Percentiles rank a stretch among this genome's conserved stretches.
phyloP scores from a whole-genome alignment of 2,888 invertebrate genomes.

The Seira ritae region DNA sequence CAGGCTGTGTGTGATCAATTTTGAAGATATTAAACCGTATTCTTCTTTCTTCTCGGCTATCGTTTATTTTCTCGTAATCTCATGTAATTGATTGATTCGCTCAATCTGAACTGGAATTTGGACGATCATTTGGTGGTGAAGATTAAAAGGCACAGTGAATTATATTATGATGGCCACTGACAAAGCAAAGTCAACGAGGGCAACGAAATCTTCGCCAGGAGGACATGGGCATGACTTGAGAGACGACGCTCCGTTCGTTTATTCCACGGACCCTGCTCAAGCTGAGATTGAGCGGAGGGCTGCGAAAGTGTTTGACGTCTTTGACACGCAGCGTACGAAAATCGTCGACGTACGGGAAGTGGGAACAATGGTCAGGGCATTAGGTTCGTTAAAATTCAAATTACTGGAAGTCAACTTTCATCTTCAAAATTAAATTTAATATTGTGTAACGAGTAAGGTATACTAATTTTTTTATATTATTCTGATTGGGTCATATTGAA shows the following conservation, averaged over 20 bases:
- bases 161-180: no score
- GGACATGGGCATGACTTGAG: neutral
- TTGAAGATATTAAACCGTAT: no score
- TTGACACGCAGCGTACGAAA: slow-evolving; percentile 92
- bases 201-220: neutral
- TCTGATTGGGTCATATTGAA: no score
- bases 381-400: slow-evolving; percentile 79
- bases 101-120: neutral
- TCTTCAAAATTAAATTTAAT: no score
- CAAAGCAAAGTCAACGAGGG: no score
- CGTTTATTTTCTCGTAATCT: no score
- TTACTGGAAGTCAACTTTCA: slow-evolving; percentile 24
- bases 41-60: no score
- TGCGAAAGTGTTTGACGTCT: slow-evolving; percentile 91
- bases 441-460: no score
- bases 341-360: slow-evolving; percentile 94
- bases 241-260: slow-evolving; percentile 40
- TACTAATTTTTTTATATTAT: no score
- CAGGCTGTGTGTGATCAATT: no score
- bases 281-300: slow-evolving; percentile 62
- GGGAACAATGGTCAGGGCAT: slow-evolving; percentile 90
- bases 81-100: neutral
- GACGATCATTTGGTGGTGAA: no score
- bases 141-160: no score
- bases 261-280: slow-evolving; percentile 64